Conservation (phyloP, 2,113 vertebrate species). For the Prionailurus bengalensis region DNA sequence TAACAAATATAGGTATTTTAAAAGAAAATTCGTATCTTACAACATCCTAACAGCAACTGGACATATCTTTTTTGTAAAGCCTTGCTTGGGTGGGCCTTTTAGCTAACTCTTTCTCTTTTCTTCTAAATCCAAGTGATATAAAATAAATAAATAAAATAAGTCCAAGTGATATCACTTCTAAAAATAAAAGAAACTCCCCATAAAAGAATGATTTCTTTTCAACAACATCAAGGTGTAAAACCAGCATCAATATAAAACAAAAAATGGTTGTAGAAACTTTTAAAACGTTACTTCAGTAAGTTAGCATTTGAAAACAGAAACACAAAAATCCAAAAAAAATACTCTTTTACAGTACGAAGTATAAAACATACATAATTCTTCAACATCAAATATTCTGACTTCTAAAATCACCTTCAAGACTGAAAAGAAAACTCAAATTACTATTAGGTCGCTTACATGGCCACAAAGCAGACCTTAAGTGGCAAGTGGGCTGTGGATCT, state of each 20-base stretch:
- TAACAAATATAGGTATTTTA: background rate
- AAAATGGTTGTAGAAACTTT: background rate
- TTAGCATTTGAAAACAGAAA: background rate
- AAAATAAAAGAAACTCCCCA: slow-evolving; percentile 27
- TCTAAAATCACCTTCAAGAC: slow-evolving; percentile 3
- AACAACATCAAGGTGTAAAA: background rate
- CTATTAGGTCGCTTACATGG: background rate
- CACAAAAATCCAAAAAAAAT: slow-evolving; percentile 28
- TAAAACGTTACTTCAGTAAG: background rate
- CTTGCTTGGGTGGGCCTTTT: background rate
- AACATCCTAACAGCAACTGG: background rate
- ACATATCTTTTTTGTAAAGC: background rate
- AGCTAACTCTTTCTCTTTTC: background rate
- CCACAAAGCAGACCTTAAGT: slow-evolving; percentile 32
- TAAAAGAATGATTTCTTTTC: background rate
- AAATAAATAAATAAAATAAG: too few species aligned
- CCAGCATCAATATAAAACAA: slow-evolving; percentile 3
- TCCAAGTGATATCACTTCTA: background rate
- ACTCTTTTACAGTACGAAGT: background rate
- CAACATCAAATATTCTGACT: background rate
- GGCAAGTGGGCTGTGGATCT: background rate
- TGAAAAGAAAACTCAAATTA: slow-evolving; percentile 29
- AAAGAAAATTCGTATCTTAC: slow-evolving; percentile 10
- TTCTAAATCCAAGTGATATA: slow-evolving; percentile 4
- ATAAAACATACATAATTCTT: background rate